Percentiles rank a stretch among this genome's conserved stretches.
phyloP scores from a whole-genome alignment of 92 coral and sea anemone genomes.

The Epizoanthus illoricatus region DNA sequence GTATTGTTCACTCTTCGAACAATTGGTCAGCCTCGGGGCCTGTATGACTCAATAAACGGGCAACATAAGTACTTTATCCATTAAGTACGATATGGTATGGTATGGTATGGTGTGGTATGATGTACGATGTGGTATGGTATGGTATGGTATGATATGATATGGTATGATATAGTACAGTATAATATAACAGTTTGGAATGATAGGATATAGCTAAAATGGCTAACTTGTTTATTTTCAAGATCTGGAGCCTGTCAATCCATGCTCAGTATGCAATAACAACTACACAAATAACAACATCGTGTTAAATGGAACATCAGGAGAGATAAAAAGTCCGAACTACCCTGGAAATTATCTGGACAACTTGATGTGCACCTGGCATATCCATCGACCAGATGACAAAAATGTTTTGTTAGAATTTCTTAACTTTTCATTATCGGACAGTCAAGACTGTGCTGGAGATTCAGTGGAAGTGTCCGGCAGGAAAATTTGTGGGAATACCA shows the following conservation, averaged over 20 bases:
- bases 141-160: no score
- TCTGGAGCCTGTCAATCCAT: constrained; percentile 22
- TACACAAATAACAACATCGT: constrained; percentile 23
- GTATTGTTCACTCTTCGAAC: no score
- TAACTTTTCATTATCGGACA: constrained; percentile 12
- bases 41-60: no score
- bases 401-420: constrained; percentile 6
- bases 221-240: not conserved
- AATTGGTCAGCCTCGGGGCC: no score
- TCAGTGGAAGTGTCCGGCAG: constrained; percentile 17
- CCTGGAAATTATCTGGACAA: constrained; percentile 5
- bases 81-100: no score
- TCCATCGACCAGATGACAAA: not conserved
- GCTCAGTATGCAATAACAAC: constrained; percentile 30
- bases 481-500: constrained; percentile 12
- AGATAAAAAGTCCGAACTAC: constrained; percentile 29
- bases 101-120: no score
- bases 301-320: constrained; percentile 12
- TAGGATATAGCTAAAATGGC: no score
- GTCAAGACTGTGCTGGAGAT: constrained; percentile 7
- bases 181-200: no score
- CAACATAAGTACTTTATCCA: no score
- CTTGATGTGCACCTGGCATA: constrained; percentile 21
- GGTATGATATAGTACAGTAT: no score
- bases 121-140: no score